Evolutionary conservation across 2,797 vertebrate genomes (phyloP), one percentile per base, ranked within the genome.

Genomic region (Anguilla megastoma): DNA sequence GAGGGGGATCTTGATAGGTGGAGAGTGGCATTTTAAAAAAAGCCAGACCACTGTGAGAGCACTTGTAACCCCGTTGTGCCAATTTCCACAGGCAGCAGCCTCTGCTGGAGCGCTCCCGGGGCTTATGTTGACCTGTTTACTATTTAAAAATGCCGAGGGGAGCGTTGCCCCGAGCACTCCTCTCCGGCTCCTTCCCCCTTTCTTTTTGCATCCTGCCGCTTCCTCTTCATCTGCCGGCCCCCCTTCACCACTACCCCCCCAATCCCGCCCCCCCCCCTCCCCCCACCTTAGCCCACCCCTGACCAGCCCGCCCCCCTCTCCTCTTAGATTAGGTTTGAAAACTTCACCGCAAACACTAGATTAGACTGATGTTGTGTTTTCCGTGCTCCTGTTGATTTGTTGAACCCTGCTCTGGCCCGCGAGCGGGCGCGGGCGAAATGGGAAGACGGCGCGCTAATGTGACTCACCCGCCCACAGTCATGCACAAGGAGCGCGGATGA

Each of bases 391-490:
- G 96, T 97, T 97, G 96, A 97, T 97, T 97, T 97, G 97, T 97
- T 97, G 96, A 97, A 96, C 96, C 97, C 97, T 96, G 94, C 94
- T 95, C 94, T 95, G 95, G 96, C 95, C 96, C 95, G 95, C 95
- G 96, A 96, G 96, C 96, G 96, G 96, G 95, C 95, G 96, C 95
- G 94, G 95, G 95, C 95, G 96, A 97, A 96, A 96, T 96, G 94
- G 96, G 94, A 93, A 96, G 96, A 96, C 88, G 87, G 95, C 91
- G 94, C 93, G 95, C 97, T 99, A 99, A 99, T 99, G 96, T 96
- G 97, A 96, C 97, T 97, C 97, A 97, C 96, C 96, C 96, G 96
- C 96, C 94, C 95, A 95, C 97, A 98, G 98, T 99, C 98, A 99
- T 98, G 98, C 97, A 93, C 97, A 94, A 93, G 96, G 96, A 95